Conservation (phyloP, 1,140 invertebrate genomes). For the Himalopsyche phryganea region DNA sequence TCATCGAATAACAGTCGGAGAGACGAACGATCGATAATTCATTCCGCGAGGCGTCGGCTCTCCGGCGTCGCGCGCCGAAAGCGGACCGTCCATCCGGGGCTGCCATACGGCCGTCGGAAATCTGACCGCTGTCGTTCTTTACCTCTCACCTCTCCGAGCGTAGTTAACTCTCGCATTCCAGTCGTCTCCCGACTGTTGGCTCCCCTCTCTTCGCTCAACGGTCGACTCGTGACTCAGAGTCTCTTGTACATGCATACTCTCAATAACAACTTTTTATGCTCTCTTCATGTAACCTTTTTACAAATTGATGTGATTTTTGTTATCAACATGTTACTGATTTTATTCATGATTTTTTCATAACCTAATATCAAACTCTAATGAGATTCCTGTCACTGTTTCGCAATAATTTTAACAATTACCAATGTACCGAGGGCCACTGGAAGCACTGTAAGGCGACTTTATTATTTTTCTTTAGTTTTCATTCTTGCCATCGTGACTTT, state of each 20-base stretch:
- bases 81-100: constrained; percentile 19
- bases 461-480: constrained; percentile 33
- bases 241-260: too few relatives aligned
- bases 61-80: background rate
- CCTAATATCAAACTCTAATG: constrained; percentile 6
- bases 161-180: background rate
- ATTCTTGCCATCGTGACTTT: constrained; percentile 22
- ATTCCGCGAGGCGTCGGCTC: background rate
- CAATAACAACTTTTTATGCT: too few relatives aligned
- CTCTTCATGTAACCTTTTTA: too few relatives aligned
- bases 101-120: constrained; percentile 23
- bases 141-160: background rate
- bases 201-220: too few relatives aligned
- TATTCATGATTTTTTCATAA: constrained; percentile 4
- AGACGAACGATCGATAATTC: constrained; percentile 17
- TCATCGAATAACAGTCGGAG: constrained; percentile 54
- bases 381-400: constrained; percentile 1
- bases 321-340: constrained; percentile 1
- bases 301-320: too few relatives aligned
- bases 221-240: too few relatives aligned
- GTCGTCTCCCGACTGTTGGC: background rate
- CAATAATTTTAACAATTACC: background rate
- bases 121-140: background rate
- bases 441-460: constrained; percentile 33
- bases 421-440: constrained; percentile 30